Evolutionary conservation across 2,113 vertebrate genomes (phyloP).

Genomic region (Sylvilagus bachmani): DNA sequence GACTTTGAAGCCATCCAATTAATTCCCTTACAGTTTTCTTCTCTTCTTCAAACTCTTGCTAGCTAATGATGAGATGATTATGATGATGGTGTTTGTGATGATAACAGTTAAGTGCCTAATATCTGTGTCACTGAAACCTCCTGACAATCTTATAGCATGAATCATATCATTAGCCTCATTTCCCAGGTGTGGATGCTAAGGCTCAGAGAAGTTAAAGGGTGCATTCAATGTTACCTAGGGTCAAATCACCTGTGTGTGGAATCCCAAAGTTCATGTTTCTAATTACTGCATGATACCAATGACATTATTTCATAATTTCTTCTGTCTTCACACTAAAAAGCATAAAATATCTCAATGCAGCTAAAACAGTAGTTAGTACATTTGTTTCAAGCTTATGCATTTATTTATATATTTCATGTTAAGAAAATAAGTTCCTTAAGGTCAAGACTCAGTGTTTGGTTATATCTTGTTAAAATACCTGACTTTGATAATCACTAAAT

Average conservation of each 20-base stretch:
- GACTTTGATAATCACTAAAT: background rate
- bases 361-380: conserved; percentile 22
- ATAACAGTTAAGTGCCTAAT: background rate
- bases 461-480: background rate
- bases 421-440: background rate
- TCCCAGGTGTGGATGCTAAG: background rate
- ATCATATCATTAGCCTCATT: background rate
- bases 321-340: background rate
- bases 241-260: background rate
- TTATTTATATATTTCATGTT: background rate
- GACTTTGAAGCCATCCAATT: background rate
- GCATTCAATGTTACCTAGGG: background rate
- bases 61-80: background rate
- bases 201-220: background rate
- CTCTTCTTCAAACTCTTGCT: background rate
- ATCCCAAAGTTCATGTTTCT: background rate
- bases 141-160: background rate
- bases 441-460: background rate
- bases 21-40: background rate
- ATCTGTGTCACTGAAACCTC: background rate
- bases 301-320: background rate
- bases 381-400: background rate
- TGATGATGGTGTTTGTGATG: background rate
- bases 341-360: background rate
- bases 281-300: background rate